phyloP scores from a whole-genome alignment of 2,888 invertebrate genomes.

The Drosophila maculinotata region DNA sequence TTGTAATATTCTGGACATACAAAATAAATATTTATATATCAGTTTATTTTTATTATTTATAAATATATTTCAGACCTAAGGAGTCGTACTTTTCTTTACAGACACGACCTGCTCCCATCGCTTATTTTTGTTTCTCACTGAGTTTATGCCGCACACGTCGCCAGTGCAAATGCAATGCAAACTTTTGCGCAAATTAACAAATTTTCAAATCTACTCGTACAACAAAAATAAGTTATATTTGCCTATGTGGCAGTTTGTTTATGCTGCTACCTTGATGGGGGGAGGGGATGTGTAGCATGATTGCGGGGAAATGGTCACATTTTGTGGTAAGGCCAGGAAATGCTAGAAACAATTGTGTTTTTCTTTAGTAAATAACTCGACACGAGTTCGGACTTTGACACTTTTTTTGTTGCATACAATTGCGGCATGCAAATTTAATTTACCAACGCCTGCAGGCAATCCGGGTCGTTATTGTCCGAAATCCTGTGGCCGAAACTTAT shows the following conservation, averaged over 20 bases:
- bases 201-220: slow-evolving; percentile 63
- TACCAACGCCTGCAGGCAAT: slow-evolving; percentile 65
- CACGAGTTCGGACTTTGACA: slow-evolving; percentile 67
- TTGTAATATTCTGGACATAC: no score
- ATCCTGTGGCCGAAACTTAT: slow-evolving; percentile 27
- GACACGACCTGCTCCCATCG: background rate
- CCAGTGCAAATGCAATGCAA: slow-evolving; percentile 68
- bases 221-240: slow-evolving; percentile 70
- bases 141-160: slow-evolving; percentile 73
- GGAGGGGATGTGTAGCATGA: slow-evolving; percentile 16
- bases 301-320: no score
- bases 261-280: slow-evolving; percentile 52
- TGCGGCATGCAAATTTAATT: slow-evolving; percentile 80
- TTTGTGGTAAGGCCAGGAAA: slow-evolving; percentile 60
- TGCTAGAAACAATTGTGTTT: slow-evolving; percentile 76
- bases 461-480: slow-evolving; percentile 40
- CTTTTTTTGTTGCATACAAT: slow-evolving; percentile 62
- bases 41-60: no score
- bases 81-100: no score
- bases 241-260: slow-evolving; percentile 71
- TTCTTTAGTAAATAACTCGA: slow-evolving; percentile 76
- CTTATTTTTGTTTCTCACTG: background rate
- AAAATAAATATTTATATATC: no score
- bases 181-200: slow-evolving; percentile 79
- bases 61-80: no score